phyloP scores from a whole-genome alignment of 2,888 invertebrate species.

The Pasiphila rectangulata region DNA sequence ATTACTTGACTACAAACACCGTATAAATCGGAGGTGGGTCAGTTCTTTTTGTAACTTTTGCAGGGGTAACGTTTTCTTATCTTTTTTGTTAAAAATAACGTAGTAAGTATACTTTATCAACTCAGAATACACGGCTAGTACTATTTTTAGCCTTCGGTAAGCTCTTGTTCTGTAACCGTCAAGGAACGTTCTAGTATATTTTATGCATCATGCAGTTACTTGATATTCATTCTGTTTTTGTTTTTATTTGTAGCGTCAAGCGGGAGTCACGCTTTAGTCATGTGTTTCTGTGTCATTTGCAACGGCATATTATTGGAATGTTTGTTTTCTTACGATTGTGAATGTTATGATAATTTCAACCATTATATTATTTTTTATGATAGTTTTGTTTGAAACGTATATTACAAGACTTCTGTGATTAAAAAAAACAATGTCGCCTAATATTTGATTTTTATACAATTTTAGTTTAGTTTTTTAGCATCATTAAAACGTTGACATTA shows the following conservation, averaged over 20 bases:
- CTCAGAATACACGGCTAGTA: too few relatives aligned
- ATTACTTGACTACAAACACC: too few relatives aligned
- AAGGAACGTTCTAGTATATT: too few relatives aligned
- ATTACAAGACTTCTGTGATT: slow-evolving; percentile 59
- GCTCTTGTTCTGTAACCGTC: too few relatives aligned
- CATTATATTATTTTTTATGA: slow-evolving; percentile 34
- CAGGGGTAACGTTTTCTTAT: too few relatives aligned
- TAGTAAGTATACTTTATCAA: too few relatives aligned
- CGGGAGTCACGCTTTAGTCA: slow-evolving; percentile 38
- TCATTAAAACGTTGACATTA: slow-evolving; percentile 33
- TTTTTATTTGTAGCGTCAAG: neutral
- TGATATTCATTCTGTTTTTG: too few relatives aligned
- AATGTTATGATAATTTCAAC: slow-evolving; percentile 41
- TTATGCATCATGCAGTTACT: too few relatives aligned
- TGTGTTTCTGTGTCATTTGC: slow-evolving; percentile 16
- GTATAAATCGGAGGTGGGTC: too few relatives aligned
- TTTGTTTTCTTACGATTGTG: slow-evolving; percentile 39
- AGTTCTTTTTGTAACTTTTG: too few relatives aligned
- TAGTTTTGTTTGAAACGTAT: slow-evolving; percentile 38
- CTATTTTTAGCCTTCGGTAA: too few relatives aligned
- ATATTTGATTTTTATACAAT: slow-evolving; percentile 45
- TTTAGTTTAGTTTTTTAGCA: slow-evolving; percentile 44
- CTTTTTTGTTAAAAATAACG: too few relatives aligned
- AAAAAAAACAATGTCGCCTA: slow-evolving; percentile 52
- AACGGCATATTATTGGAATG: slow-evolving; percentile 25